Conservation (phyloP, 2,797 vertebrate species). For the Cygnus olor region DNA sequence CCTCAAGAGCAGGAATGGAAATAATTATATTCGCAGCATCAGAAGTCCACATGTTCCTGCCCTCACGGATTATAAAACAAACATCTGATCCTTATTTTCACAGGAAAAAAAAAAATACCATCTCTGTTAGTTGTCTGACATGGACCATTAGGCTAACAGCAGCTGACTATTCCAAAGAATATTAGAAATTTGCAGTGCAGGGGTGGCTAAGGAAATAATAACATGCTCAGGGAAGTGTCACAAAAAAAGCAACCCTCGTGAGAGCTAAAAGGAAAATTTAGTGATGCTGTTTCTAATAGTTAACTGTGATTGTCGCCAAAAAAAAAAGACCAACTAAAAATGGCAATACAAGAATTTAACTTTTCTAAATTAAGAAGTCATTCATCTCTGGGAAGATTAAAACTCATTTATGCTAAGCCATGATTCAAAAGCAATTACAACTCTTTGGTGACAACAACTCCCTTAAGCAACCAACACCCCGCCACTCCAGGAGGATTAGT, state of each 20-base stretch:
- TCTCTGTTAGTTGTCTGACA: background rate
- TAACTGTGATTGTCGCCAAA: background rate
- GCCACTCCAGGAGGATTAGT: background rate
- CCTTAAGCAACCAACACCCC: conserved; percentile 52
- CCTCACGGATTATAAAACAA: background rate
- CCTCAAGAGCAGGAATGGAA: background rate
- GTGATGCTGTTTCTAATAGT: too few relatives aligned
- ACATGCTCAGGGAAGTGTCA: background rate
- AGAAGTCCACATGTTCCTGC: background rate
- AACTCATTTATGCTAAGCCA: background rate
- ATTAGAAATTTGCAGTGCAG: background rate
- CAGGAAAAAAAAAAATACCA: background rate
- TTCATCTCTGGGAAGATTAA: background rate
- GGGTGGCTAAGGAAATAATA: background rate
- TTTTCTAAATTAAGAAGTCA: background rate
- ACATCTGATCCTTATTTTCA: background rate
- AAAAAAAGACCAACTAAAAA: background rate
- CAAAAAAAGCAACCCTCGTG: background rate
- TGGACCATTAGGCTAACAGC: background rate
- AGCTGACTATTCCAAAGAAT: background rate
- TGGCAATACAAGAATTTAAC: background rate
- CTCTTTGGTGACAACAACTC: conserved; percentile 2
- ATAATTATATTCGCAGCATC: background rate
- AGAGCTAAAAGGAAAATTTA: too few relatives aligned
- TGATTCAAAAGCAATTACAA: conserved; percentile 55